Evolutionary conservation across 2,113 vertebrate species (phyloP).

Genomic region (Brachypteracias leptosomus): DNA sequence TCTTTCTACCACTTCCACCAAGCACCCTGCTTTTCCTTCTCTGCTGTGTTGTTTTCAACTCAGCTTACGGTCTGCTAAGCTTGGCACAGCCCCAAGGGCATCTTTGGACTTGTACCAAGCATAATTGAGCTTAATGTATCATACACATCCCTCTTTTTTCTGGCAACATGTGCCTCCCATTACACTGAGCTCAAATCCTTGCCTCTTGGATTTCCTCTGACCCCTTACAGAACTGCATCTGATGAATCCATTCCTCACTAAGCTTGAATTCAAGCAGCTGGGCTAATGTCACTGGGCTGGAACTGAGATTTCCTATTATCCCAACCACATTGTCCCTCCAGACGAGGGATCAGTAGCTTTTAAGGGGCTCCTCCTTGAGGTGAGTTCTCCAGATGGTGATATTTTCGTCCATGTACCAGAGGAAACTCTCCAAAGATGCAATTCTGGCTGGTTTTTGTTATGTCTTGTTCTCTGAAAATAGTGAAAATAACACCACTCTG

Average conservation of each 20-base stretch:
- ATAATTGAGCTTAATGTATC: background rate
- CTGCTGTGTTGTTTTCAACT: background rate
- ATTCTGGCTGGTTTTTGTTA: background rate
- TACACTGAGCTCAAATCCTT: background rate
- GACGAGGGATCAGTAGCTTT: background rate
- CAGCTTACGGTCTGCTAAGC: background rate
- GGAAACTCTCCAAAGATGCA: background rate
- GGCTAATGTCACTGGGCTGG: background rate
- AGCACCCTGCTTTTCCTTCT: background rate
- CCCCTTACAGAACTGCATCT: background rate
- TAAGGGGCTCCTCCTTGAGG: background rate
- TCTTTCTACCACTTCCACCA: background rate
- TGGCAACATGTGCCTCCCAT: background rate
- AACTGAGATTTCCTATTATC: background rate
- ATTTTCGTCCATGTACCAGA: background rate
- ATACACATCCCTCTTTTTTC: background rate
- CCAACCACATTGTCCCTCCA: background rate
- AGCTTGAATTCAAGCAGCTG: background rate
- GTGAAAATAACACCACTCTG: background rate
- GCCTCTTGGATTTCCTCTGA: background rate
- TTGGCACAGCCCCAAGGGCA: background rate
- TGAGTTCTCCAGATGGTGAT: background rate
- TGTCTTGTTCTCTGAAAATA: background rate
- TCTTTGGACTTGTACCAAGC: background rate
- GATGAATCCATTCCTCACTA: background rate